phyloP scores from a whole-genome alignment of 2,113 vertebrate species.

The Larimichthys polyactis region DNA sequence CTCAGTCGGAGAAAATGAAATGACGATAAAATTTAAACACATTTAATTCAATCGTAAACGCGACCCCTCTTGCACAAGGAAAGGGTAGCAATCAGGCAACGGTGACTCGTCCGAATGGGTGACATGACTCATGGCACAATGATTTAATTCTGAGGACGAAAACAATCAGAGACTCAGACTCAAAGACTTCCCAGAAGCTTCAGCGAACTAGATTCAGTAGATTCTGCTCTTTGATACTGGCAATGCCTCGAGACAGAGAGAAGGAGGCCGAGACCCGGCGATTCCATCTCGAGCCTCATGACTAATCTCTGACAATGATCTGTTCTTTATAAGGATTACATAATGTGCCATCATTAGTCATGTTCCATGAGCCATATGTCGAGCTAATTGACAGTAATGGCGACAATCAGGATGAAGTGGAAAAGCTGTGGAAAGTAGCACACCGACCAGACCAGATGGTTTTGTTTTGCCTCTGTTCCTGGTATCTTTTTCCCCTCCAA shows the following conservation, averaged over 20 bases:
- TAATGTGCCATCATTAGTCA: constrained; percentile 71
- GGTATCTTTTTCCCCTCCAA: background rate
- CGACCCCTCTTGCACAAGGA: background rate
- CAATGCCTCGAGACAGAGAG: constrained; percentile 54
- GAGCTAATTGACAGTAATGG: constrained; percentile 74
- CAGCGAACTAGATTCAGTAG: constrained; percentile 20
- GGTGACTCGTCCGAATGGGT: constrained; percentile 32
- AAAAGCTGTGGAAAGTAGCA: constrained; percentile 64
- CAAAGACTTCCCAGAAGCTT: constrained; percentile 55
- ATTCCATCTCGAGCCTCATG: constrained; percentile 51
- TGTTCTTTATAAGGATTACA: constrained; percentile 67
- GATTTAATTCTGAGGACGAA: constrained; percentile 62
- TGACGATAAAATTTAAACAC: constrained; percentile 52
- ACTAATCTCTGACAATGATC: constrained; percentile 69
- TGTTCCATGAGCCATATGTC: constrained; percentile 69
- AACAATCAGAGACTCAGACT: constrained; percentile 48
- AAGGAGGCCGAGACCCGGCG: constrained; percentile 8
- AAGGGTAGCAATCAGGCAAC: constrained; percentile 45
- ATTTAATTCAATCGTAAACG: constrained; percentile 57
- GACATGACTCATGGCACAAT: constrained; percentile 57
- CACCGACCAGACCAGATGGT: constrained; percentile 69
- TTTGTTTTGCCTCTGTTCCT: constrained; percentile 48
- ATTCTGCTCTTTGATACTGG: constrained; percentile 60
- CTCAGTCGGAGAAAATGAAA: constrained; percentile 26
- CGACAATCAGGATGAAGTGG: constrained; percentile 64